Percentiles rank a stretch among this genome's conserved stretches.
These are phyloP conservation scores for Scalopus aquaticus DNA, from an alignment of 2,113 vertebrate genomes.

Conservation along the genomic window DNA sequence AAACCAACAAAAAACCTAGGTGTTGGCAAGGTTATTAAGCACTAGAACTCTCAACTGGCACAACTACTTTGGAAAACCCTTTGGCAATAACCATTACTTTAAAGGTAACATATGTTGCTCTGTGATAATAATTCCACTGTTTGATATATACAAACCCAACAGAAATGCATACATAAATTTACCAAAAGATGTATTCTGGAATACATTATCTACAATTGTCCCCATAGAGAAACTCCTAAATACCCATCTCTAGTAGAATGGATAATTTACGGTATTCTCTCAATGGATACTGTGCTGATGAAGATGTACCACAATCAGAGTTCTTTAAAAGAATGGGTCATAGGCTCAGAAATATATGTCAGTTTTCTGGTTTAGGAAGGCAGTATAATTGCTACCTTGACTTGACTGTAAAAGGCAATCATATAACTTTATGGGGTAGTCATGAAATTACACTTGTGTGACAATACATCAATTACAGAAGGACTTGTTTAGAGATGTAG, in stretches of 20 bases:
- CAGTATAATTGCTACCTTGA: slow-evolving; percentile 62
- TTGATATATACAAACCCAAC: background rate
- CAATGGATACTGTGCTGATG: slow-evolving; percentile 16
- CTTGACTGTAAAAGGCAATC: slow-evolving; percentile 72
- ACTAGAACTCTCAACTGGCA: background rate
- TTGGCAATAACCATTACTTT: background rate
- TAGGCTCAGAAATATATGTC: slow-evolving; percentile 53
- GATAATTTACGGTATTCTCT: slow-evolving; percentile 20
- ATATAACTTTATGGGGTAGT: slow-evolving; percentile 65
- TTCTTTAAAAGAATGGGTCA: slow-evolving; percentile 46
- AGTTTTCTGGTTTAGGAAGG: slow-evolving; percentile 46
- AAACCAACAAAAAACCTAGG: background rate
- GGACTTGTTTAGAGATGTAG: slow-evolving; percentile 62
- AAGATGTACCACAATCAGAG: slow-evolving; percentile 40
- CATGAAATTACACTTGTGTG: slow-evolving; percentile 71
- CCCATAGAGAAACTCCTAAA: background rate
- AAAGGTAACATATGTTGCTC: background rate
- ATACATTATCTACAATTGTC: background rate
- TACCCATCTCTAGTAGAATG: background rate
- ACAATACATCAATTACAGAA: slow-evolving; percentile 72
- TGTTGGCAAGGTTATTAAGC: background rate
- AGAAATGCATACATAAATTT: slow-evolving; percentile 3
- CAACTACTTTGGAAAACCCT: background rate
- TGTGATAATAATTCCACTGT: background rate
- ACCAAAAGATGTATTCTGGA: background rate